Percentiles rank a stretch among this genome's conserved stretches.
These are phyloP conservation scores for Tachystola acroxantha DNA, from an alignment of 2,888 invertebrate species.

Conservation along the genomic window DNA sequence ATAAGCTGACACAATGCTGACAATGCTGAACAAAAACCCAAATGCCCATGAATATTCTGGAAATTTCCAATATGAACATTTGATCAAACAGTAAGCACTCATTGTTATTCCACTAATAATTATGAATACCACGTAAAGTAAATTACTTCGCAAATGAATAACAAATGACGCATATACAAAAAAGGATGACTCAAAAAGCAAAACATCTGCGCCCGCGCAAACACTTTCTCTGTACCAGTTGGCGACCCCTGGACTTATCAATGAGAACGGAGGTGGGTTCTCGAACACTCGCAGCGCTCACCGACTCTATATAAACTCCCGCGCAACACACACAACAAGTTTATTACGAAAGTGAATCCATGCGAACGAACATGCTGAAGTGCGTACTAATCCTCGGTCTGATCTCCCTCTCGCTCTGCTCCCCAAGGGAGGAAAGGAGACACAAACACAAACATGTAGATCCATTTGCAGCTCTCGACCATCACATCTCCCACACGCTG, in stretches of 20 bases:
- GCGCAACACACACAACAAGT: slow-evolving; percentile 28
- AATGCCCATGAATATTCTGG: too few relatives aligned
- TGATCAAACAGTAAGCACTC: too few relatives aligned
- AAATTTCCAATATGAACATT: too few relatives aligned
- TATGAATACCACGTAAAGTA: too few relatives aligned
- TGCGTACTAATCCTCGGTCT: slow-evolving; percentile 41
- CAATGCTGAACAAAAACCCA: too few relatives aligned
- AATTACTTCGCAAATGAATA: neutral
- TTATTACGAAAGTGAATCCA: slow-evolving; percentile 34
- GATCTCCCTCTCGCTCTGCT: slow-evolving; percentile 32
- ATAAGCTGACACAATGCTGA: neutral
- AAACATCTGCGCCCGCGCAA: slow-evolving; percentile 19
- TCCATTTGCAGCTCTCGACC: slow-evolving; percentile 54
- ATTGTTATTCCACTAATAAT: too few relatives aligned
- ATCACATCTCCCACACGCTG: slow-evolving; percentile 53
- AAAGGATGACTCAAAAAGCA: neutral
- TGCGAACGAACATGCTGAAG: slow-evolving; percentile 45
- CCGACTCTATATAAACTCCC: slow-evolving; percentile 61
- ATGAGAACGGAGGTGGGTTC: slow-evolving; percentile 47
- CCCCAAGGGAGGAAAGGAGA: slow-evolving; percentile 29
- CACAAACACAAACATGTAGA: slow-evolving; percentile 38
- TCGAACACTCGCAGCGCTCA: slow-evolving; percentile 49
- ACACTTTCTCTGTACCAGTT: slow-evolving; percentile 40
- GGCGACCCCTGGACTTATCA: slow-evolving; percentile 48
- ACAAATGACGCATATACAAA: neutral